These are phyloP conservation scores for Pipistrellus pygmaeus DNA, from an alignment of 2,797 vertebrate genomes.

Conservation along the genomic window DNA sequence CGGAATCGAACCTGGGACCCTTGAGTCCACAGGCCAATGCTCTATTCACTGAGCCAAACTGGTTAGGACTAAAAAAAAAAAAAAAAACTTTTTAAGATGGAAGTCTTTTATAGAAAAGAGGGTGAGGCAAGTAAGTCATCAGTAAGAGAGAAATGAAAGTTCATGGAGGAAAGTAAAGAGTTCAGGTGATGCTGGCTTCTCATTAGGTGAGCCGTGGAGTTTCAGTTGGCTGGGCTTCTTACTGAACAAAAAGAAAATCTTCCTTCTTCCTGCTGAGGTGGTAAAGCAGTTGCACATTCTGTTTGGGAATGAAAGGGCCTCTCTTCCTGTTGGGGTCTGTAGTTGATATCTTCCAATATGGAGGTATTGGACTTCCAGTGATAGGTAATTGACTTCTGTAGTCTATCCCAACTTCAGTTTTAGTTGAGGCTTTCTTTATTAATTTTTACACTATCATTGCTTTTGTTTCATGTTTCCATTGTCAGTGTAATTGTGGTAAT, in stretches of 20 bases:
- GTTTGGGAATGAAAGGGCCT: neutral
- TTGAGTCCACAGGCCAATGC: no score
- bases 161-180: neutral
- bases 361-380: neutral
- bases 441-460: neutral
- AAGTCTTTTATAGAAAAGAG: neutral
- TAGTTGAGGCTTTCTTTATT: neutral
- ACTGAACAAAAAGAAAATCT: neutral
- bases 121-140: neutral
- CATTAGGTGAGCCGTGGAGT: neutral
- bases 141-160: neutral
- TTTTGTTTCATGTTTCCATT: slow-evolving; percentile 38
- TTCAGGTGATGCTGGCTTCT: neutral
- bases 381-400: neutral
- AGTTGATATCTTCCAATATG: neutral
- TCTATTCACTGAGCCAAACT: no score
- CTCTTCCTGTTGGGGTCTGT: neutral
- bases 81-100: neutral
- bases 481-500: slow-evolving; percentile 5
- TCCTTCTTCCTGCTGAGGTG: neutral
- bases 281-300: neutral
- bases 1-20: no score
- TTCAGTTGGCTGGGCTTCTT: neutral
- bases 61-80: neutral
- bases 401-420: neutral